Conservation (phyloP, 2,797 vertebrate species). For the Gadopsis bispinosus region DNA sequence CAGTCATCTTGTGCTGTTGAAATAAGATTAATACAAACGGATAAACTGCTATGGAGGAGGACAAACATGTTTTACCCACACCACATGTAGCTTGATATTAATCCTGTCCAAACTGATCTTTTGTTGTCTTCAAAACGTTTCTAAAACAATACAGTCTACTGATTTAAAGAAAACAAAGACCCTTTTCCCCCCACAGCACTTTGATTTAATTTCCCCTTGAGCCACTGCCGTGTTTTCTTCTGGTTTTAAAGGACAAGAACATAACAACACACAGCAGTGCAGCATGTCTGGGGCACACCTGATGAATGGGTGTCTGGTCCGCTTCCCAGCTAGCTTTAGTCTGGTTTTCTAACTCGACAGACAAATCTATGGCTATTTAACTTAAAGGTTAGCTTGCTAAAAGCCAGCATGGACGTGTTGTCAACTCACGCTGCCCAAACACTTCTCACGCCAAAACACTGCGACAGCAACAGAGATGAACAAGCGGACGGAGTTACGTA, state of each 20-base stretch:
- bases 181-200: not conserved
- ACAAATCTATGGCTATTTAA: not conserved
- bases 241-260: not conserved
- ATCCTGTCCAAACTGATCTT: not conserved
- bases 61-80: not conserved
- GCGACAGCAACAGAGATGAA: too few relatives aligned
- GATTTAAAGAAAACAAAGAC: not conserved
- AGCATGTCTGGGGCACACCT: not conserved
- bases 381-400: not conserved
- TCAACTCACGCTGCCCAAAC: too few relatives aligned
- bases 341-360: not conserved
- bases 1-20: not conserved
- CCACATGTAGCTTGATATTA: not conserved
- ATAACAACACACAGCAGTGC: not conserved
- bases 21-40: not conserved
- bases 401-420: too few relatives aligned
- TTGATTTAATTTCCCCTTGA: not conserved
- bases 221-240: not conserved
- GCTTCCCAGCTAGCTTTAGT: not conserved
- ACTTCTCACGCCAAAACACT: too few relatives aligned
- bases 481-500: too few relatives aligned
- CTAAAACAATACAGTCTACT: not conserved
- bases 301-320: not conserved
- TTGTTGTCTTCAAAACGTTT: not conserved
- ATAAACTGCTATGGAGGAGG: not conserved